Conservation (phyloP, 2,113 vertebrate genomes). For the Grammomys dolichurus region DNA sequence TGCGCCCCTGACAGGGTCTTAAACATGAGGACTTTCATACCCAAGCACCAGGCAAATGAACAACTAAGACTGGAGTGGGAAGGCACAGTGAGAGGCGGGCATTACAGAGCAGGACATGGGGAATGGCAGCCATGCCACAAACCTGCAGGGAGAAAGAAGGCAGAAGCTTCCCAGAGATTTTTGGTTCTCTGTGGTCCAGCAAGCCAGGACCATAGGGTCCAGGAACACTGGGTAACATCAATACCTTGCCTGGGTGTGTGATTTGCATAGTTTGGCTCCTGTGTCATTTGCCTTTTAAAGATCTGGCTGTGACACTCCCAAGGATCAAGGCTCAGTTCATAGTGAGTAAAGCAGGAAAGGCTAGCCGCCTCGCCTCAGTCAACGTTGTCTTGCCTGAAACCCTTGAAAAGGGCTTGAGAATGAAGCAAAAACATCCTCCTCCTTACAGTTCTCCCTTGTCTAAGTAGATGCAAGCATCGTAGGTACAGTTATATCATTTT, state of each 20-base stretch:
- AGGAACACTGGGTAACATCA: not conserved
- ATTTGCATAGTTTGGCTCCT: not conserved
- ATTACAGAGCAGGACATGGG: not conserved
- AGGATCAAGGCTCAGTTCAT: not conserved
- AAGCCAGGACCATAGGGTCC: not conserved
- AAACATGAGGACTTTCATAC: constrained; percentile 6
- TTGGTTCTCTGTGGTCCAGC: not conserved
- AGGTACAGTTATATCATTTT: constrained; percentile 12
- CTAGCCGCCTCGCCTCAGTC: not conserved
- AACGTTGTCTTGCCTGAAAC: not conserved
- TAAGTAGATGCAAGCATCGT: not conserved
- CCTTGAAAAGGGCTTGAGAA: not conserved
- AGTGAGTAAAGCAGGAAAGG: not conserved
- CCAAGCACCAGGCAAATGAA: not conserved
- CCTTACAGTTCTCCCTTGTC: not conserved
- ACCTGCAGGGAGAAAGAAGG: not conserved
- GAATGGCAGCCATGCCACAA: not conserved
- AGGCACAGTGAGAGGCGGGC: not conserved
- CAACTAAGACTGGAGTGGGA: not conserved
- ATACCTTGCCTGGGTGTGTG: not conserved
- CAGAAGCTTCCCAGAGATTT: not conserved
- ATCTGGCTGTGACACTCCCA: not conserved
- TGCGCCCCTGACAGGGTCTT: not conserved
- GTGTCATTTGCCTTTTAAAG: not conserved
- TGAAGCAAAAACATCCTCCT: not conserved